Evolutionary conservation across 92 coral and sea anemone species (phyloP).

Genomic region (Galaxea fascicularis): DNA sequence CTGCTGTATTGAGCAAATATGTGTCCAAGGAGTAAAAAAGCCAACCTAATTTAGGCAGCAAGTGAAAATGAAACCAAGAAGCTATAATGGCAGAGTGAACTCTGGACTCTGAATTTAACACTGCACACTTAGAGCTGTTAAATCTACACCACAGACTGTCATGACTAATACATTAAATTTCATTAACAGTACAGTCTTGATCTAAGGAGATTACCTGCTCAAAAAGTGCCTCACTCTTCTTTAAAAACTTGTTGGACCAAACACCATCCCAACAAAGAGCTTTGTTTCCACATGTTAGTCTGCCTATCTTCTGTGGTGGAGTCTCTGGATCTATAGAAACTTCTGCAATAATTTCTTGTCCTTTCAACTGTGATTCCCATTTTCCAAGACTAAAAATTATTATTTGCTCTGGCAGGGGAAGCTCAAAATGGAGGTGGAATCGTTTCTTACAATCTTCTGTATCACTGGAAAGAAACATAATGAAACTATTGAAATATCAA

Average conservation of each 20-base stretch:
- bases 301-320: conserved; percentile 81
- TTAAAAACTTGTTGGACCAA: conserved; percentile 77
- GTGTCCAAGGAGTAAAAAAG: too few species aligned
- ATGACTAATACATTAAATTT: too few species aligned
- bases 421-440: conserved; percentile 83
- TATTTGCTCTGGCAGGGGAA: conserved; percentile 91
- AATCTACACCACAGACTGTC: too few species aligned
- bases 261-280: conserved; percentile 80
- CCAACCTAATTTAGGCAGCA: too few species aligned
- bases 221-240: conserved; percentile 63
- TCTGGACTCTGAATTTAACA: too few species aligned
- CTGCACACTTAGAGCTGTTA: too few species aligned
- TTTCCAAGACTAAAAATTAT: conserved; percentile 88
- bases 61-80: too few species aligned
- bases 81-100: too few species aligned
- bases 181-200: too few species aligned
- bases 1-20: too few species aligned
- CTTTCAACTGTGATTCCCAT: conserved; percentile 67
- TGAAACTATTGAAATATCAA: not conserved
- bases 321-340: conserved; percentile 79
- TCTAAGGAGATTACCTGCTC: conserved; percentile 67
- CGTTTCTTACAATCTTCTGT: conserved; percentile 50
- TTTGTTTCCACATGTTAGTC: conserved; percentile 58
- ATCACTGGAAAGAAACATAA: conserved; percentile 56
- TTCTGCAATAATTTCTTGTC: conserved; percentile 65